These are phyloP conservation scores for Corythaixoides concolor DNA, from an alignment of 2,113 vertebrate genomes.

Conservation along the genomic window DNA sequence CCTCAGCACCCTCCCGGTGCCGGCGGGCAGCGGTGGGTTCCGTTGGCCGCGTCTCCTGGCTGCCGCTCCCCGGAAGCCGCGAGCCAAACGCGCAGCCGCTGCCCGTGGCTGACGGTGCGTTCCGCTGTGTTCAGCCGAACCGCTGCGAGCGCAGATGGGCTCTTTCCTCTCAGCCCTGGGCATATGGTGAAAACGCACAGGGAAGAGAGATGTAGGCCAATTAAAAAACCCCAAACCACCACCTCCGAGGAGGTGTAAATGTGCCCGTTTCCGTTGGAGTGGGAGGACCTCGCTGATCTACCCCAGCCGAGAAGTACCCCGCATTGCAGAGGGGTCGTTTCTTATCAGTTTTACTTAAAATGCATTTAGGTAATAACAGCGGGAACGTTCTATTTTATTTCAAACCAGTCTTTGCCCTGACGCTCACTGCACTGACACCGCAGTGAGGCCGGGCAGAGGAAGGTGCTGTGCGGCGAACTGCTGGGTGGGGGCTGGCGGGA, in stretches of 20 bases:
- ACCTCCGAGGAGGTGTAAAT: background rate
- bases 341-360: background rate
- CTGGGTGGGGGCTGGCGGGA: background rate
- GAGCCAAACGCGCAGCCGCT: fast-evolving
- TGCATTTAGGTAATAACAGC: background rate
- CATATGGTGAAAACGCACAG: background rate
- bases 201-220: background rate
- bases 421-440: background rate
- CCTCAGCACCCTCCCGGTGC: background rate
- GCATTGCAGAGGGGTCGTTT: fast-evolving
- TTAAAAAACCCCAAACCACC: background rate
- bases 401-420: background rate
- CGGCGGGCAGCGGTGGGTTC: background rate
- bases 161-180: background rate
- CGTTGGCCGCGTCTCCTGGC: fast-evolving
- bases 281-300: background rate
- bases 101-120: fast-evolving
- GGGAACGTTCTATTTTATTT: fast-evolving
- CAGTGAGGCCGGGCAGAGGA: background rate
- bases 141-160: background rate
- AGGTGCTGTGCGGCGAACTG: background rate
- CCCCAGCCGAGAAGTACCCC: background rate
- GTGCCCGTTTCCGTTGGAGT: background rate
- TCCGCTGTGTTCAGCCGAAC: background rate
- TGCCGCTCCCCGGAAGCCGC: fast-evolving